Evolutionary conservation across 2,797 vertebrate genomes (phyloP).

Genomic region (Anguilla marmorata): DNA sequence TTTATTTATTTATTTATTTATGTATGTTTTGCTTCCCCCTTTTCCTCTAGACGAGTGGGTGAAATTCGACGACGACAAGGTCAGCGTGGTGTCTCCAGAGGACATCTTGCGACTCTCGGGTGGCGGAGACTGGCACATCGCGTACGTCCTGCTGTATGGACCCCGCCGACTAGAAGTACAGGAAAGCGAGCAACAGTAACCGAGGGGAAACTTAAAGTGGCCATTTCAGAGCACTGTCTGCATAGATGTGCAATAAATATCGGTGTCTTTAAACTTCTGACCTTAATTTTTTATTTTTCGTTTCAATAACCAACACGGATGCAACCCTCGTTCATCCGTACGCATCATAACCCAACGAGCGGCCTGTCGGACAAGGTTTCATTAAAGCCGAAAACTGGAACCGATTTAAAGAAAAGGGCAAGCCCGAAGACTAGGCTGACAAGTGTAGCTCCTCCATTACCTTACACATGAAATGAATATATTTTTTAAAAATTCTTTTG

Average conservation of each 20-base stretch:
- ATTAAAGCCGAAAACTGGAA: neutral
- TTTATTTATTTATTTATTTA: too few species aligned
- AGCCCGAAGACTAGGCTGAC: conserved; percentile 6
- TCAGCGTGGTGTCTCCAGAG: conserved; percentile 94
- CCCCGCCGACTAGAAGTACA: conserved; percentile 87
- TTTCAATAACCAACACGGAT: conserved; percentile 62
- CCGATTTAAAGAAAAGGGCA: neutral
- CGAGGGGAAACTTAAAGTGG: conserved; percentile 51
- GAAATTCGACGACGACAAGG: conserved; percentile 98
- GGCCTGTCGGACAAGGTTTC: conserved; percentile 2
- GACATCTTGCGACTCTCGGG: conserved; percentile 96
- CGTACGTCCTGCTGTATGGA: conserved; percentile 95
- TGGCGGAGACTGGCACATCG: conserved; percentile 99
- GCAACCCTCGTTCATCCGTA: conserved; percentile 24
- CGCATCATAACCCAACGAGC: conserved; percentile 19
- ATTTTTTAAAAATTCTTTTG: conserved; percentile 68
- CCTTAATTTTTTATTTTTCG: conserved; percentile 66
- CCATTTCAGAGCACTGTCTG: conserved; percentile 85
- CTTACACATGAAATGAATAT: conserved; percentile 57
- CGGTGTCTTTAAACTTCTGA: conserved; percentile 78
- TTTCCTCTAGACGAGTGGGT: conserved; percentile 91
- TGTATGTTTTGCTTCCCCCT: neutral
- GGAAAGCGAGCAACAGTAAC: conserved; percentile 81
- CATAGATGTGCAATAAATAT: conserved; percentile 96
- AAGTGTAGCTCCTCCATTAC: conserved; percentile 63